Conservation (phyloP, 1,140 invertebrate genomes). For the Drosophila yakuba region DNA sequence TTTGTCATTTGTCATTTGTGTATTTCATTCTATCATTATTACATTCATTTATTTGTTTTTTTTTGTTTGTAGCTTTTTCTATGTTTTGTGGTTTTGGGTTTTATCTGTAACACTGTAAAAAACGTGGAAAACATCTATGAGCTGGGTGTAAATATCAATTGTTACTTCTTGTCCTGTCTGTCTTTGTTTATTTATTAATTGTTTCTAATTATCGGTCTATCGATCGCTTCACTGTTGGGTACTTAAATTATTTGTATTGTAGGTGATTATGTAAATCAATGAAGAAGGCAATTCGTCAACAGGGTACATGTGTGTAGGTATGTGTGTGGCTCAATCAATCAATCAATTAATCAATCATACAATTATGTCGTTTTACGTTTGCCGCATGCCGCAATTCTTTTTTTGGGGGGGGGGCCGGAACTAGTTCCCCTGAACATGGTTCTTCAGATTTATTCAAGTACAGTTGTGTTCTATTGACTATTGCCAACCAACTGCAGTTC, state of each 20-base stretch:
- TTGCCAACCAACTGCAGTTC: neutral
- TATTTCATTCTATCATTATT: neutral
- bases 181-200: constrained; percentile 22
- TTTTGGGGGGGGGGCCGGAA: neutral
- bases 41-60: neutral
- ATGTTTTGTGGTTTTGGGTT: constrained; percentile 5
- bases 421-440: constrained; percentile 36
- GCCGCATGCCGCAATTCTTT: constrained; percentile 3
- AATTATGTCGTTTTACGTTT: neutral
- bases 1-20: constrained; percentile 2
- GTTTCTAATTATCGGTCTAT: constrained; percentile 40
- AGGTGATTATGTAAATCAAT: constrained; percentile 72
- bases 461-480: constrained; percentile 11
- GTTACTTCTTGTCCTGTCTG: constrained; percentile 9
- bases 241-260: constrained; percentile 70
- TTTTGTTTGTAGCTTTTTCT: neutral
- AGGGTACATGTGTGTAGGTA: constrained; percentile 67
- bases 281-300: constrained; percentile 76
- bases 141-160: constrained; percentile 56
- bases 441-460: constrained; percentile 30
- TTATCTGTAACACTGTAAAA: constrained; percentile 50
- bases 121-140: constrained; percentile 39
- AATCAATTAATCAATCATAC: constrained; percentile 19
- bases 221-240: constrained; percentile 32
- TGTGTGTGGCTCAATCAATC: constrained; percentile 26